Base-by-base conservation (phyloP, 2,888 invertebrate genomes). In the Drosophila austrosaltans region DNA sequence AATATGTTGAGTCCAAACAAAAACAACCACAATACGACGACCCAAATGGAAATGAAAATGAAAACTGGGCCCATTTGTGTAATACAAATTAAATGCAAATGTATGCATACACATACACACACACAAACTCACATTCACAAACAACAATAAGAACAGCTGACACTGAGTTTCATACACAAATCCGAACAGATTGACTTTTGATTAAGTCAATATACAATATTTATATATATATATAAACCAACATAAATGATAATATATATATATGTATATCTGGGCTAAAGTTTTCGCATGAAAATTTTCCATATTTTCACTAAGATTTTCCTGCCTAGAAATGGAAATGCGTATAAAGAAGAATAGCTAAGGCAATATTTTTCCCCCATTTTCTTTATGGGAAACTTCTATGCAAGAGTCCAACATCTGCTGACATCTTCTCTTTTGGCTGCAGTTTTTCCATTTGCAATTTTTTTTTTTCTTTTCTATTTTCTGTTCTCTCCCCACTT, bases 41-140 rank as follows among this genome's bases (percentile, higher is more conserved):
- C 8, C 54, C 54, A 44, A 57, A 59, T 28, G 36, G 53, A 63
- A 40, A 57, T 30, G 32, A 39, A 54, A 54, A 61, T 32, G 54
- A 71, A 66, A 59, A 66, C 40, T 65, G 57, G 42, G 66, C 39
- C 67, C 76, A 68, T 57, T 72, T 56, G 63, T 62, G 57, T 69
- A 53, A 66, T 22, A 60, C 56, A 76, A 79, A 81, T 69, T 67
- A 71, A 42, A 82, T 84, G 84, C 79, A 83, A 84, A 82, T 79
- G 66, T 79, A 83, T 79, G 81, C 78, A 77, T 60, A 71, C 63
- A 75, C 66, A 60, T 66, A 44, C 20, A 12, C 60, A 71, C 28
- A 54, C 10, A 66, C 22, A 56, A 67, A 68, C 65, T 10, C 8
- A 48, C 8, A 44, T 22, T 7, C 36, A 25, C 32, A 39, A 69